Conservation (phyloP, 2,797 vertebrate species). For the Mustela erminea region DNA sequence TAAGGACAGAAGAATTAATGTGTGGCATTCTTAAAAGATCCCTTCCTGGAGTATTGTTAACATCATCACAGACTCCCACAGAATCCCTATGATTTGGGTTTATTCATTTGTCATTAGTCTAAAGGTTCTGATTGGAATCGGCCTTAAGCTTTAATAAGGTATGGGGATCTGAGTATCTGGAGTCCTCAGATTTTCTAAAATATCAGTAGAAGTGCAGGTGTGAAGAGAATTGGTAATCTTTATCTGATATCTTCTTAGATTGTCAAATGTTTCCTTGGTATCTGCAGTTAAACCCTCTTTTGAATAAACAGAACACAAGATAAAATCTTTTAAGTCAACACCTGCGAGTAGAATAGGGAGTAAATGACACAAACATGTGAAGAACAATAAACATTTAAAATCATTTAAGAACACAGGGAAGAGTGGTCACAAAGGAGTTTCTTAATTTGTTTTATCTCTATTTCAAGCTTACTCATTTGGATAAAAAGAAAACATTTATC, state of each 20-base stretch:
- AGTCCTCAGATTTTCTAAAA: constrained; percentile 54
- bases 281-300: constrained; percentile 8
- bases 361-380: constrained; percentile 8
- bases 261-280: constrained; percentile 35
- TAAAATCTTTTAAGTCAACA: constrained; percentile 35
- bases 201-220: constrained; percentile 2
- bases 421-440: not conserved
- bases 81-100: constrained; percentile 39
- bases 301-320: not conserved
- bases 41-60: not conserved
- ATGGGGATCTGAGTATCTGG: not conserved
- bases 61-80: not conserved
- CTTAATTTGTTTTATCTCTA: constrained; percentile 40
- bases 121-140: constrained; percentile 44
- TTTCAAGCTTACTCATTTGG: constrained; percentile 30
- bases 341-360: not conserved
- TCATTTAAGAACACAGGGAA: constrained; percentile 31
- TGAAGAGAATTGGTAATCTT: constrained; percentile 57
- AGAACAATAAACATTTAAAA: constrained; percentile 45
- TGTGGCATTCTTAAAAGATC: not conserved
- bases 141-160: constrained; percentile 40
- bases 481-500: constrained; percentile 41
- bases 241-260: constrained; percentile 7
- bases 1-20: constrained; percentile 37
- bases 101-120: constrained; percentile 51